Percentiles rank a stretch among this genome's conserved stretches.
phyloP scores from a whole-genome alignment of 2,888 invertebrate species.

The Syrphus vitripennis region DNA sequence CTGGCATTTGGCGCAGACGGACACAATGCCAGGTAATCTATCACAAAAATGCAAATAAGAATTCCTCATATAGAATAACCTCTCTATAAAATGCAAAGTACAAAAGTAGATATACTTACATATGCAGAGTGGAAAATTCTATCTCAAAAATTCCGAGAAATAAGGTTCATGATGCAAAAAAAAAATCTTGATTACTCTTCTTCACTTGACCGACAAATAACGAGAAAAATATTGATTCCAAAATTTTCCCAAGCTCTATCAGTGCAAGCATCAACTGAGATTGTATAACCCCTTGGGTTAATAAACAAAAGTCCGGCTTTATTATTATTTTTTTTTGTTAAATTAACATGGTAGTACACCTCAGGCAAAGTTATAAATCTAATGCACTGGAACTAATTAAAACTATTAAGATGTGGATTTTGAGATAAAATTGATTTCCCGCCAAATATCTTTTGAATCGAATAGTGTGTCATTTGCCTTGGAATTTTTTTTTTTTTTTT shows the following conservation, averaged over 20 bases:
- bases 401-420: slow-evolving; percentile 56
- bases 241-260: background rate
- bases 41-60: slow-evolving; percentile 42
- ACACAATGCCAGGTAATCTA: slow-evolving; percentile 31
- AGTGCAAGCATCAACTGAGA: background rate
- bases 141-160: slow-evolving; percentile 3
- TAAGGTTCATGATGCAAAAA: slow-evolving; percentile 26
- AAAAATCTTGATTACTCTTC: slow-evolving; percentile 26
- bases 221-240: slow-evolving; percentile 19
- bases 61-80: slow-evolving; percentile 30
- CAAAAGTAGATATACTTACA: background rate
- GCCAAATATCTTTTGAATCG: slow-evolving; percentile 12
- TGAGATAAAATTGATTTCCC: slow-evolving; percentile 36
- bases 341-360: slow-evolving; percentile 4
- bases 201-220: slow-evolving; percentile 27
- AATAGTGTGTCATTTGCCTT: slow-evolving; percentile 42
- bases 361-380: slow-evolving; percentile 1
- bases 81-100: background rate
- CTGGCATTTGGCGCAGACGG: background rate
- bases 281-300: slow-evolving; percentile 43
- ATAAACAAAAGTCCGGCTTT: slow-evolving; percentile 47
- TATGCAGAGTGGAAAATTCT: background rate
- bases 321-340: background rate
- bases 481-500: background rate
- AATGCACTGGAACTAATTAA: slow-evolving; percentile 60